Evolutionary conservation across 2,888 invertebrate genomes (phyloP).

Genomic region (Drosophila acutilabella): DNA sequence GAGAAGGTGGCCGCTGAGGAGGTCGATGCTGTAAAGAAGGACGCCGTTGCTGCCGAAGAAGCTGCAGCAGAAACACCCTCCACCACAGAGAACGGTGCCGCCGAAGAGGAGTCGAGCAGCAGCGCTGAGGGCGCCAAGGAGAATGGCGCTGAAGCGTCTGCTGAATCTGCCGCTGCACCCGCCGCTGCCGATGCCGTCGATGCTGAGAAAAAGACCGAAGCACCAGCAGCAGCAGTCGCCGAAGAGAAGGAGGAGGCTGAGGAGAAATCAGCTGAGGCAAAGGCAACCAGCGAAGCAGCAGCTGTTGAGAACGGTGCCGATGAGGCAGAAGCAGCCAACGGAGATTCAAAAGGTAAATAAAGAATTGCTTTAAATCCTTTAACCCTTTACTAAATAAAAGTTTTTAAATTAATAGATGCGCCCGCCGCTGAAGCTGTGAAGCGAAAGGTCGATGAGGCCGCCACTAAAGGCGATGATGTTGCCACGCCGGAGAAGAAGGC

Average conservation of each 20-base stretch:
- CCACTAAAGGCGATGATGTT: slow-evolving; percentile 82
- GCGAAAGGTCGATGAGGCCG: slow-evolving; percentile 83
- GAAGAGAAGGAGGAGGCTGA: slow-evolving; percentile 60
- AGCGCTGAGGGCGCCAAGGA: slow-evolving; percentile 73
- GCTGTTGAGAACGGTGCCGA: slow-evolving; percentile 79
- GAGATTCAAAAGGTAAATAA: slow-evolving; percentile 83
- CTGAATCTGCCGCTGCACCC: slow-evolving; percentile 58
- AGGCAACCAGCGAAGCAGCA: slow-evolving; percentile 73
- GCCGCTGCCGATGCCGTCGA: slow-evolving; percentile 48
- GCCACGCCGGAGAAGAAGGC: slow-evolving; percentile 85
- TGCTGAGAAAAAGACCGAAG: slow-evolving; percentile 57
- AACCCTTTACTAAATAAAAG: not conserved
- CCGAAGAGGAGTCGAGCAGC: slow-evolving; percentile 72
- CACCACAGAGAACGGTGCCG: slow-evolving; percentile 81
- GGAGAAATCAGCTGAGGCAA: slow-evolving; percentile 69
- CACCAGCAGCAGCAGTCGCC: slow-evolving; percentile 53
- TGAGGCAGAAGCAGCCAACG: slow-evolving; percentile 78
- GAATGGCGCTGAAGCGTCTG: slow-evolving; percentile 74
- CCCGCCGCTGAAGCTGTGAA: slow-evolving; percentile 84
- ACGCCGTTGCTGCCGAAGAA: slow-evolving; percentile 60
- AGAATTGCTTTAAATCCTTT: not conserved
- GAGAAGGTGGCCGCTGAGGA: slow-evolving; percentile 84
- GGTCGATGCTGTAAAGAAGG: slow-evolving; percentile 83
- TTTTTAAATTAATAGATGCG: slow-evolving; percentile 67
- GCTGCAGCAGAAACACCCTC: slow-evolving; percentile 73